Conservation (phyloP, 2,113 vertebrate genomes). For the Mixornis gularis region DNA sequence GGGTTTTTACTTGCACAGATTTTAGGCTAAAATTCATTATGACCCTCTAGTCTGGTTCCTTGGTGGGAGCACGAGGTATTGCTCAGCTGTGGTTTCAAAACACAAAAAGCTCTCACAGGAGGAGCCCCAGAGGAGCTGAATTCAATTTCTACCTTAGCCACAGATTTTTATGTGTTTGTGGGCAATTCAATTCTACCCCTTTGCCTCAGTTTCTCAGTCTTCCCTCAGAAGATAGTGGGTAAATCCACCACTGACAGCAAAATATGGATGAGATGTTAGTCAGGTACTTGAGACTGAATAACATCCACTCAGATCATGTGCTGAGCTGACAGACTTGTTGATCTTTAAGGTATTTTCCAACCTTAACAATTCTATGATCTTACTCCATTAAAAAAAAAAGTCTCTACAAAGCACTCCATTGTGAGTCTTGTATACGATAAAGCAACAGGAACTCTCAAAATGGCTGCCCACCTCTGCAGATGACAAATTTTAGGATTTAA, state of each 20-base stretch:
- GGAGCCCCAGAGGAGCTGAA: background rate
- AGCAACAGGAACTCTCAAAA: background rate
- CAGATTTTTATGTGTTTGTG: background rate
- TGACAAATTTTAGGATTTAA: background rate
- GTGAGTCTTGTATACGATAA: background rate
- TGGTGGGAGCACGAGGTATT: background rate
- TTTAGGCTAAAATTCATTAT: background rate
- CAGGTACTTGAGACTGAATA: background rate
- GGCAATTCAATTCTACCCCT: background rate
- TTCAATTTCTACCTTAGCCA: background rate
- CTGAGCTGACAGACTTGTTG: background rate
- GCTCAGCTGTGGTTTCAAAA: background rate
- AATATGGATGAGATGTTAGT: background rate
- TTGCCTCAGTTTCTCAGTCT: background rate
- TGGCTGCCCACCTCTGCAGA: background rate
- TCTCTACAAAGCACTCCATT: background rate
- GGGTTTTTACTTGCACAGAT: background rate
- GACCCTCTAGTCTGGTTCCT: background rate
- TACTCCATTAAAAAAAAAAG: background rate
- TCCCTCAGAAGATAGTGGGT: background rate
- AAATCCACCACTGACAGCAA: background rate
- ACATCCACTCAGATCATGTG: background rate
- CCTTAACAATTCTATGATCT: background rate
- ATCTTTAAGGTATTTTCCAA: background rate
- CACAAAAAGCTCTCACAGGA: background rate